Conservation (phyloP, 2,888 invertebrate species). For the Alentia gelatinosa region DNA sequence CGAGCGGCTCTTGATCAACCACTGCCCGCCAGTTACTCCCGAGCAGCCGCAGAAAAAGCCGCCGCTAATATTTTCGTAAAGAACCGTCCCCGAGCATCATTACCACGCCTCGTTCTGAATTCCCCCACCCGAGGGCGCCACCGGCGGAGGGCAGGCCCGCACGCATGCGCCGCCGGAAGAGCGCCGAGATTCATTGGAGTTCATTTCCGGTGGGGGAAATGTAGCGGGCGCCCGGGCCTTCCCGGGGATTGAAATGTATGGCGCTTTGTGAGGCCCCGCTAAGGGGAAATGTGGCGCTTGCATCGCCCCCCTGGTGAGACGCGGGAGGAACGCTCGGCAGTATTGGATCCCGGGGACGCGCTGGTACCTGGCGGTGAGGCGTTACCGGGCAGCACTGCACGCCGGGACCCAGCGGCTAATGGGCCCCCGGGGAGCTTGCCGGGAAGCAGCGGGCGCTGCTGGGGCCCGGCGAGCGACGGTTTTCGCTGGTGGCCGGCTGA, state of each 20-base stretch:
- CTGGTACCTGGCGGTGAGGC: background rate
- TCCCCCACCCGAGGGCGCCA: background rate
- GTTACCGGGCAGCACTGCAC: background rate
- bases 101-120: background rate
- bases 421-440: background rate
- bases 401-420: conserved; percentile 4
- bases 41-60: background rate
- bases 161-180: background rate
- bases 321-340: background rate
- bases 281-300: background rate
- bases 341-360: background rate
- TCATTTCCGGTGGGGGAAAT: conserved; percentile 26
- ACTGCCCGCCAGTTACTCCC: background rate
- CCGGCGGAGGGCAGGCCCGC: background rate
- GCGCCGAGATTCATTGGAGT: conserved; percentile 21
- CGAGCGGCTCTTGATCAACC: too few species aligned
- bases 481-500: background rate
- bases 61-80: conserved; percentile 8
- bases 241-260: background rate
- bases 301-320: background rate
- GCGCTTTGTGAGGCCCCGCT: background rate
- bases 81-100: background rate
- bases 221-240: background rate
- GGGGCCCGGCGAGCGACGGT: background rate
- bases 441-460: background rate